Percentiles rank a stretch among this genome's conserved stretches.
These are phyloP conservation scores for Sardina pilchardus DNA, from an alignment of 2,113 vertebrate genomes.

Conservation along the genomic window DNA sequence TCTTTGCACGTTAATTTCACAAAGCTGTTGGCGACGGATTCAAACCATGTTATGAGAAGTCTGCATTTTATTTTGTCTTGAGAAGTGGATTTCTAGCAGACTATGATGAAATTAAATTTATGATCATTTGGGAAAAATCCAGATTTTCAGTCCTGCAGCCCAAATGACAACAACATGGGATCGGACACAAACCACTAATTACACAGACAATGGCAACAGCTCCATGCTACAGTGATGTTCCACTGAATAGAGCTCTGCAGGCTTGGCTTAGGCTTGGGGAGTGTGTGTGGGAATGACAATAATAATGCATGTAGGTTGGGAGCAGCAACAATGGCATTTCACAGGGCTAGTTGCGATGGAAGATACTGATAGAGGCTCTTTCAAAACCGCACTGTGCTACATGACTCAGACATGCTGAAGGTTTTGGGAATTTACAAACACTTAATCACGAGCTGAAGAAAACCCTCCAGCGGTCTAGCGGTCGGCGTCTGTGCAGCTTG, in stretches of 20 bases:
- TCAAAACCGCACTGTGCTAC: not conserved
- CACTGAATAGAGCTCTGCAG: not conserved
- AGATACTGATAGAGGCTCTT: not conserved
- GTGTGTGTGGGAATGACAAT: not conserved
- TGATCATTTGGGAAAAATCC: not conserved
- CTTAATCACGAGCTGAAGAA: not conserved
- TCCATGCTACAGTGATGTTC: not conserved
- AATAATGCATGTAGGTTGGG: not conserved
- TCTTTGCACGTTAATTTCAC: not conserved
- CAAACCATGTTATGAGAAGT: not conserved
- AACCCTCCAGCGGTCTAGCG: not conserved
- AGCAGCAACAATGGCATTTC: too few species aligned
- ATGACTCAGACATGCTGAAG: not conserved
- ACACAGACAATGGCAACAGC: not conserved
- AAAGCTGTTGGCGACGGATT: not conserved
- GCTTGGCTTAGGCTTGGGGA: not conserved
- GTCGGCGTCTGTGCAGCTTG: not conserved
- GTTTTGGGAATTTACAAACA: not conserved
- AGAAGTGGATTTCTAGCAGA: not conserved
- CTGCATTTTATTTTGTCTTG: not conserved
- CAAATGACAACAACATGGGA: not conserved
- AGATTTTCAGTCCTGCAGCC: not conserved
- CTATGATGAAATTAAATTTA: not conserved
- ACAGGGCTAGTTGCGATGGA: too few species aligned
- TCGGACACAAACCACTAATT: not conserved